Evolutionary conservation across 92 coral and sea anemone species (phyloP), one percentile per base, ranked within the genome.

Genomic region (Siderastrea radians): DNA sequence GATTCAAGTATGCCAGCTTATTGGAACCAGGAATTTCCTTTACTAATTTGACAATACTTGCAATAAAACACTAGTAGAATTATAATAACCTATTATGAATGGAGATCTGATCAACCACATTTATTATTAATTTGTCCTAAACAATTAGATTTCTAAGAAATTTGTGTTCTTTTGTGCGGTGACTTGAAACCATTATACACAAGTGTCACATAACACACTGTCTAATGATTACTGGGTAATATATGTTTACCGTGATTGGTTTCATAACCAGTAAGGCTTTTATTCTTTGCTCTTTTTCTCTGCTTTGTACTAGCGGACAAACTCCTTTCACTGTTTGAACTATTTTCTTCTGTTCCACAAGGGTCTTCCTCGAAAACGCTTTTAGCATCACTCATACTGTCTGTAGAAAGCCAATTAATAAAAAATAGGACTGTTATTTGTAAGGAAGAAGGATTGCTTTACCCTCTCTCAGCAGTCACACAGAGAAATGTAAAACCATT

Each of bases 271-370:
- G 2, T 49, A 43, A 68, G 51, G 38, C 72, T 43, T 68, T 68
- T 68, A 15, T 68, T 68, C 49, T 68, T 68, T 26, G 72, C 43
- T 68, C 72, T 26, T 45, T 68, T 68, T 15, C 72, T 68, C 14
- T 7, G 14, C 64, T 60, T 60, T 3, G 11, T 60, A 60, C 13
- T 60, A 3, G 64, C 16, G 13, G 64, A 60, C 3, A n/a, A 10
- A 60, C 14, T 60, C 64, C 4, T 15, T 10, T 60, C 13, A 68
- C 72, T 38, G 72, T 38, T 68, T 38, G 72, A 15, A 43, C 47
- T 68, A 45, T 15, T 68, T 10, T 7, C 64, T 60, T 60, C 64
- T 7, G 11, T 60, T 7, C 11, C 64, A 60, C 16, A 7, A 10
- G 14, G 3, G 14, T 68, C 72, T 44, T 26, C 38, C 3, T 68